Conservation (phyloP, 2,797 vertebrate species). For the Clamator glandarius region DNA sequence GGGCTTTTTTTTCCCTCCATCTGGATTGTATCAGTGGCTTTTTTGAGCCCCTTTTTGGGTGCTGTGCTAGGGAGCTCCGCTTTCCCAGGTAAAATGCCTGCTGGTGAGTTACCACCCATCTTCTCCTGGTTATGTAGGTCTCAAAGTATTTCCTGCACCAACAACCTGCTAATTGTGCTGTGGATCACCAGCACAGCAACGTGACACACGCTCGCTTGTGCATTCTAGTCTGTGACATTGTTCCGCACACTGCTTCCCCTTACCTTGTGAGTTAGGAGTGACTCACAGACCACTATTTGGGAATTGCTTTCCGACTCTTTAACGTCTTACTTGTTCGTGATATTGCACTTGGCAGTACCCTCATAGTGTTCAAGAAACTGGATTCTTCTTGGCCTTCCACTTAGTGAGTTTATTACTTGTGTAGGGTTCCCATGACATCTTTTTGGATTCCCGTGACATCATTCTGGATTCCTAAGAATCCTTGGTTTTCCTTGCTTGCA, state of each 20-base stretch:
- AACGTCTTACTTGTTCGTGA: background rate
- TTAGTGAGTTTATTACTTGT: background rate
- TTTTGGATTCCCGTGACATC: background rate
- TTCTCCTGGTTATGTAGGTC: background rate
- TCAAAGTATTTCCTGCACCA: background rate
- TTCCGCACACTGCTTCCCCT: background rate
- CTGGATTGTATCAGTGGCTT: background rate
- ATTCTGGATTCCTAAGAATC: background rate
- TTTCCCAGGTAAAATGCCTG: background rate
- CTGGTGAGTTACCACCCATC: background rate
- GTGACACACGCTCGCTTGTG: fast-evolving
- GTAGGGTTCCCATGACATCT: background rate
- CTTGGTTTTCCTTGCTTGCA: background rate
- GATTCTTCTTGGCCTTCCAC: background rate
- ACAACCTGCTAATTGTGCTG: fast-evolving
- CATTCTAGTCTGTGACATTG: background rate
- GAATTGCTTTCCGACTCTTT: background rate
- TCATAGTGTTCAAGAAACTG: background rate
- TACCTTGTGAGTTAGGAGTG: background rate
- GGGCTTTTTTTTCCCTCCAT: background rate
- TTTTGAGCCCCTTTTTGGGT: background rate
- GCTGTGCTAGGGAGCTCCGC: background rate
- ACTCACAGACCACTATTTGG: background rate
- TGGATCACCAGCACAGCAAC: background rate
- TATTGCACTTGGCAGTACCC: fast-evolving